Evolutionary conservation across 2,797 vertebrate genomes (phyloP), one percentile per base, ranked within the genome.

Genomic region (Champsocephalus esox): DNA sequence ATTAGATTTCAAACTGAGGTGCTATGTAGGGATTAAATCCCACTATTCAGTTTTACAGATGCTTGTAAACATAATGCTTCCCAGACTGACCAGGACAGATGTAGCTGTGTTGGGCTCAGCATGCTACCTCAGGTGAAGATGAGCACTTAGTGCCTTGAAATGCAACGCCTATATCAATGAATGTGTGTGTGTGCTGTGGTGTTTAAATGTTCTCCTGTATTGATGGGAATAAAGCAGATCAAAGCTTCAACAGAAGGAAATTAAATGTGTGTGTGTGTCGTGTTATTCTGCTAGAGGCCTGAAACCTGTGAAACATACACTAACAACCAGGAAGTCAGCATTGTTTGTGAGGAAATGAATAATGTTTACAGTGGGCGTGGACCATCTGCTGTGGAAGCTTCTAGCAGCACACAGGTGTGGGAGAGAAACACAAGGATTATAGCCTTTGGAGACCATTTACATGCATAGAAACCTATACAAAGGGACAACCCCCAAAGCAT

Each of bases 121-220:
- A 50, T 68, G 17, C 68, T 43, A 19, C 48, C 5, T 38, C 34
- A 38, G 34, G 34, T 38, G 34, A 7, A 38, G 34, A 38, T 9
- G 34, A 38, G 34, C 8, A 69, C 64, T 70, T 57, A 70, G 86
- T 92, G 86, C 93, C 92, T 94, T 92, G 44, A 75, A 82, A 62
- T 82, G 45, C 69, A 75, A 78, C 4, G 74, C 63, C 57, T 66
- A 59, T 80, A 58, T 65, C 58, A 28, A 28, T 28, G 24, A 69
- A 34, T 45, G 64, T 70, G 14, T 70, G 14, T 71, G 17, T 74
- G 63, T 41, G 59, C 60, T 57, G 19, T 64, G 64, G 17, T 74
- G 14, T 75, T 71, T 54, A 16, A 38, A 32, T n/a, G 3, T 32
- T 7, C 21, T 58, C 10, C 66, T 38, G 67, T 28, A 52, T 48